A percentile compares a stretch with the other conserved stretches of the same genome.
Evolutionary conservation across 1,140 invertebrate genomes (phyloP).

Genomic region (Propsilocerus akamusi): DNA sequence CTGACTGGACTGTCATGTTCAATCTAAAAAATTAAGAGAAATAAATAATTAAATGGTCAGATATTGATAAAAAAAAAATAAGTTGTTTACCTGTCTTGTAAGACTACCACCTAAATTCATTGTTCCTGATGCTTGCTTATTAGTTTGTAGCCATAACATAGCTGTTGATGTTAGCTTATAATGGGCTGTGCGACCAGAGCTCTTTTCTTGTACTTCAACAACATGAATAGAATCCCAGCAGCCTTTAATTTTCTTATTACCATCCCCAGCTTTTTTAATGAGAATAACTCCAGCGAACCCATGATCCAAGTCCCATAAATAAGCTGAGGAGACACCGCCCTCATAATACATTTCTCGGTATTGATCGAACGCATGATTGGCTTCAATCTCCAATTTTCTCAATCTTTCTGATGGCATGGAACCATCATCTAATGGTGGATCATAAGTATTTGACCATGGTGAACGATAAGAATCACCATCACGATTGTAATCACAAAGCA

Average conservation of each 20-base stretch:
- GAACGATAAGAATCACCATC: constrained; percentile 99
- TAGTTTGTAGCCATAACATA: constrained; percentile 98
- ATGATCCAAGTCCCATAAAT: constrained; percentile 98
- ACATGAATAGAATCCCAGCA: constrained; percentile 99
- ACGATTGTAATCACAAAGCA: constrained; percentile 97
- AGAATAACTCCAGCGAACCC: constrained; percentile 98
- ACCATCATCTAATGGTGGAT: constrained; percentile 94
- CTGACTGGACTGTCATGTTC: constrained; percentile 79
- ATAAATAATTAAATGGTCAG: constrained; percentile 4
- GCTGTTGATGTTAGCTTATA: constrained; percentile 98
- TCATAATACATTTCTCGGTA: constrained; percentile 99
- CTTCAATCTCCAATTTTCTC: constrained; percentile 91
- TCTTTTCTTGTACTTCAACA: constrained; percentile 94
- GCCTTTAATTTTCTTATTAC: constrained; percentile 87
- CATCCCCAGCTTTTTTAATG: constrained; percentile 97
- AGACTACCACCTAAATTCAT: constrained; percentile 98
- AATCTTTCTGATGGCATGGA: constrained; percentile 94
- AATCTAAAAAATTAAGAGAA: constrained; percentile 40
- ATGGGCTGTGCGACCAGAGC: constrained; percentile 81
- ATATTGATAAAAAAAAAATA: constrained; percentile 5
- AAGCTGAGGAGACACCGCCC: constrained; percentile 97
- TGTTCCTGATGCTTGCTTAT: constrained; percentile 87
- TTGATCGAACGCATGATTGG: constrained; percentile 95
- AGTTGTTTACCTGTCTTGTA: constrained; percentile 68
- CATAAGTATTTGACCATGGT: constrained; percentile 98